Evolutionary conservation across 2,113 vertebrate species (phyloP), one percentile per base, ranked within the genome.

Genomic region (Odontophorus gujanensis): DNA sequence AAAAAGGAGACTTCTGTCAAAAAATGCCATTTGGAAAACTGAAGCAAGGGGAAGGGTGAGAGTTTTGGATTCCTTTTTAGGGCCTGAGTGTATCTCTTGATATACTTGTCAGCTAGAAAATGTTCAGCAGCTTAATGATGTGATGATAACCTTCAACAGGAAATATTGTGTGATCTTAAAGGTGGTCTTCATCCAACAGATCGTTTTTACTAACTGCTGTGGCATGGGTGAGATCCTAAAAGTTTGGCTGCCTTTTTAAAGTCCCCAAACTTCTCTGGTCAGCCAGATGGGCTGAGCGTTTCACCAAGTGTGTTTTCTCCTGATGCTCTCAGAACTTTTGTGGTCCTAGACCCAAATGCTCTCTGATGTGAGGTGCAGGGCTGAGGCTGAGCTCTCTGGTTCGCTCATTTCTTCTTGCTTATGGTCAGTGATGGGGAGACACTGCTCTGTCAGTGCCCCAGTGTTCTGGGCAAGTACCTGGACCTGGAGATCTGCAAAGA

Each of bases 21-120:
- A 85, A 92, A 86, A 42, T 21, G 17, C 63, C 55, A 9, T 77
- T 94, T 87, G 79, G 63, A 81, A 61, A 50, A 71, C 11, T 3
- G 67, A 12, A 80, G 50, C 11, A 22, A n/a, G 13, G 36, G 11
- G 51, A 26, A 40, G 2, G 84, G 47, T 2, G 30, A 87, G 85
- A 83, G 79, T 85, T 89, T 85, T 50, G 59, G 85, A 40, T 95
- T 85, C 65, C 72, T 92, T 89, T 95, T 80, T 80, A 92, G 80
- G 61, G 63, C 69, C 69, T 45, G 85, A 83, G n/a, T 22, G 6
- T 82, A 79, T 93, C 62, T 78, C 19, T 55, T 21, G 9, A 78
- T 62, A 25, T 87, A 3, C 87, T 73, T 89, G 91, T 85, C 87
- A 82, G 79, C 67, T 13, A 76, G 78, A 6, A 18, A 58, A 34